Evolutionary conservation across 2,888 invertebrate genomes (phyloP), one percentile per base, ranked within the genome.

Genomic region (Cheilosia urbana): DNA sequence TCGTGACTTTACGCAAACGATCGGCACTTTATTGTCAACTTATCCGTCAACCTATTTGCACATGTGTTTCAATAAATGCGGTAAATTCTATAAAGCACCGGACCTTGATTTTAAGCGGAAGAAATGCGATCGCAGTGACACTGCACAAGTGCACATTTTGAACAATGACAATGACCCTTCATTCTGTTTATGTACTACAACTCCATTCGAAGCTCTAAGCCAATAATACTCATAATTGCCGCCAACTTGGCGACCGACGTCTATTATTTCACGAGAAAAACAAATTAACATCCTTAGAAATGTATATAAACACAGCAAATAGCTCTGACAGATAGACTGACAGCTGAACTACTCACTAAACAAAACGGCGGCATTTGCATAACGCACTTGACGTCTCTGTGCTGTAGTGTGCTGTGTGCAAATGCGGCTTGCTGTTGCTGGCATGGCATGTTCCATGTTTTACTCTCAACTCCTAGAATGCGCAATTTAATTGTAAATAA

Each of bases 261-360:
- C 21, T 49, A 30, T 24, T 40, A 37, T 69, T 49, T 24, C n/a
- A 51, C 15, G 45, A 75, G 60, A 73, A 63, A 79, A 79, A 53
- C 24, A 71, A 62, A 68, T 71, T 62, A 82, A 42, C 53, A 53
- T 19, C 19, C 51, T 2, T 13, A 42, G 42, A 62, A 24, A 63
- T 49, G 69, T 47, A 42, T 58, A 65, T 17, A 37, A 37, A 63
- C 27, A 69, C 42, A 65, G 63, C 53, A 71, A 84, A 80, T 69
- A 75, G 51, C 75, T 75, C 58, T 75, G 84, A 84, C 84, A 80
- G 80, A 76, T 80, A 49, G 60, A 80, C 75, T 84, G 84, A 75
- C 84, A 80, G 84, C 75, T 84, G 69, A 69, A 73, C 69, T 79
- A 49, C 47, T 69, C 58, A 45, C 51, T 21, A 78, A 73, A 78